A percentile compares a stretch with the other conserved stretches of the same genome.
Evolutionary conservation across 2,888 invertebrate genomes (phyloP).

Genomic region (Eupithecia pulchellata): DNA sequence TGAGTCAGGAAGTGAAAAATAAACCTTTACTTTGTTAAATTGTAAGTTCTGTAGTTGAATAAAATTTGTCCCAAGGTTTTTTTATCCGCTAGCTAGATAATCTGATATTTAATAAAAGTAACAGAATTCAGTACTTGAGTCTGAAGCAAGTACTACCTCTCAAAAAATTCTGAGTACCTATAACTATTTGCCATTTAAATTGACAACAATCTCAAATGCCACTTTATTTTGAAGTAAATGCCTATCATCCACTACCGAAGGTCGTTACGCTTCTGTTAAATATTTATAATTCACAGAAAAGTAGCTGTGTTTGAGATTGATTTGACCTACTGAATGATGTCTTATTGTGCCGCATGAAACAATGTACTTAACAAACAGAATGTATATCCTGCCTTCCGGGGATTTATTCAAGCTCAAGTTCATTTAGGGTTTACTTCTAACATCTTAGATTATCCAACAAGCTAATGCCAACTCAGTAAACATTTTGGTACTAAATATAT

Average conservation of each 20-base stretch:
- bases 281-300: neutral
- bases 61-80: neutral
- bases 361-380: neutral
- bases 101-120: neutral
- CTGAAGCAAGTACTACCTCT: neutral
- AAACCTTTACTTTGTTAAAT: neutral
- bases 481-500: too few species aligned
- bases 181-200: neutral
- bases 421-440: neutral
- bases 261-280: neutral
- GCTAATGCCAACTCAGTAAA: too few species aligned
- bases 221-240: neutral
- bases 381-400: neutral
- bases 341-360: neutral
- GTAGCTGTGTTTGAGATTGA: neutral
- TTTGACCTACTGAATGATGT: neutral
- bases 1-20: neutral
- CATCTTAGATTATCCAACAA: neutral
- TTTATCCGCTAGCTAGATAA: neutral
- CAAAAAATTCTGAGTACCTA: neutral
- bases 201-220: neutral
- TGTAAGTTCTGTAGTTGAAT: neutral
- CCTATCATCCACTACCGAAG: neutral
- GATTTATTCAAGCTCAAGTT: too few species aligned
- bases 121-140: neutral